These are phyloP conservation scores for Lithophane socia DNA, from an alignment of 2,888 invertebrate genomes.

Conservation along the genomic window DNA sequence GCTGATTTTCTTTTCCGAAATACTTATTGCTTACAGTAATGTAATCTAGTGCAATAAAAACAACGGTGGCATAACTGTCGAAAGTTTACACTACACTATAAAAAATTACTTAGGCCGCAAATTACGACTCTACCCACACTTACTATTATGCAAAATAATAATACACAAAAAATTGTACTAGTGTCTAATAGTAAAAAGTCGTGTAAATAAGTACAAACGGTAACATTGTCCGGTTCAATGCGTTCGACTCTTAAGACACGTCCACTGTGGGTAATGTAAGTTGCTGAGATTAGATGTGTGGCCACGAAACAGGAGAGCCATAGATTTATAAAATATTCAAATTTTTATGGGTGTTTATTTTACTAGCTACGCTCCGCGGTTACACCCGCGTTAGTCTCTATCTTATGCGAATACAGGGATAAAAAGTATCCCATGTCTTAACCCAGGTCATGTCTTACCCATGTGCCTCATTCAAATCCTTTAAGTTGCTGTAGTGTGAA, in stretches of 20 bases:
- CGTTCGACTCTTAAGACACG: slow-evolving; percentile 86
- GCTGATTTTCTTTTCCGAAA: not conserved
- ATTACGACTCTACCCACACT: slow-evolving; percentile 11
- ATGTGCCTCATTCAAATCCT: too few relatives aligned
- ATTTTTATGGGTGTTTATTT: not conserved
- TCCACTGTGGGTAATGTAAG: slow-evolving; percentile 86
- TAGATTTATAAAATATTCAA: not conserved
- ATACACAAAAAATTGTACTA: slow-evolving; percentile 41
- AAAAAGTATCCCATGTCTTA: too few relatives aligned
- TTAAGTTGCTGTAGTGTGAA: too few relatives aligned
- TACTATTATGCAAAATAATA: slow-evolving; percentile 37
- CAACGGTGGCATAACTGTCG: not conserved
- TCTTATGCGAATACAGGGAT: too few relatives aligned
- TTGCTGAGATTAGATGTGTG: slow-evolving; percentile 81
- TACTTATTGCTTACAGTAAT: not conserved
- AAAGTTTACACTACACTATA: not conserved
- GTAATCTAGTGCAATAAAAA: not conserved
- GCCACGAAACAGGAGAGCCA: slow-evolving; percentile 72
- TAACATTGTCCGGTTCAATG: slow-evolving; percentile 86
- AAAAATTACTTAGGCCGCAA: slow-evolving; percentile 14
- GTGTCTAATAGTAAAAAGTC: slow-evolving; percentile 55
- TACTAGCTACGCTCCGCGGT: too few relatives aligned
- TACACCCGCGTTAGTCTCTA: too few relatives aligned
- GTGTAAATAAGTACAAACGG: slow-evolving; percentile 81
- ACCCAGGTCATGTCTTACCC: too few relatives aligned